Percentiles rank a stretch among this genome's conserved stretches.
These are phyloP conservation scores for Argyresthia albistria DNA, from an alignment of 2,888 invertebrate species.

Conservation along the genomic window DNA sequence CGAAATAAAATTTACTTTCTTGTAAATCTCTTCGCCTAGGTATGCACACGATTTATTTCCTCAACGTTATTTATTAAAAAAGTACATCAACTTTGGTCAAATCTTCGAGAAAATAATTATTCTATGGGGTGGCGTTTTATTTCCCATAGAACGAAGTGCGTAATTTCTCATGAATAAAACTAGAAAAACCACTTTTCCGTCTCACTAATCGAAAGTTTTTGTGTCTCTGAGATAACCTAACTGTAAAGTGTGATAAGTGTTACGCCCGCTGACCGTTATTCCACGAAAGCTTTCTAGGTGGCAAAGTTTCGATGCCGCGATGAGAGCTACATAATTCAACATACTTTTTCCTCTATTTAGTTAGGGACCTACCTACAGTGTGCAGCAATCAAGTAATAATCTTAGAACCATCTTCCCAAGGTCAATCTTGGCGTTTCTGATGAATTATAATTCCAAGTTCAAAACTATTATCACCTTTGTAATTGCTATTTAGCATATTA, in stretches of 20 bases:
- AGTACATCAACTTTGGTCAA: not conserved
- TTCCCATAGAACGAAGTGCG: not conserved
- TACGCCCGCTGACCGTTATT: conserved; percentile 32
- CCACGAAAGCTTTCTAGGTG: too few species aligned
- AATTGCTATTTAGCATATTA: too few species aligned
- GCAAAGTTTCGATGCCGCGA: too few species aligned
- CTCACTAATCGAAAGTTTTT: conserved; percentile 17
- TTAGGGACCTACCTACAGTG: too few species aligned
- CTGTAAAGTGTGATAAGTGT: conserved; percentile 38
- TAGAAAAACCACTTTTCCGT: conserved; percentile 39
- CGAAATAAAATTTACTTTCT: not conserved
- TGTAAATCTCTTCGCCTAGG: not conserved
- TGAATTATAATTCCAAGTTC: too few species aligned
- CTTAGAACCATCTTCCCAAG: too few species aligned
- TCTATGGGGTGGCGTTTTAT: not conserved
- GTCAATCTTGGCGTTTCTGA: too few species aligned
- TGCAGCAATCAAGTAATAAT: too few species aligned
- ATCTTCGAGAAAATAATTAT: not conserved
- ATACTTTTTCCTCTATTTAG: too few species aligned
- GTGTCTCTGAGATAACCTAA: conserved; percentile 31
- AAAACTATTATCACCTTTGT: too few species aligned
- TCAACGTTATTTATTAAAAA: not conserved
- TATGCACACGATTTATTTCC: not conserved
- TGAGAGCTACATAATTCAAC: too few species aligned
- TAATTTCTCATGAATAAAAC: conserved; percentile 27